phyloP scores from a whole-genome alignment of 2,797 vertebrate species.

The Orestias chungarensis region DNA sequence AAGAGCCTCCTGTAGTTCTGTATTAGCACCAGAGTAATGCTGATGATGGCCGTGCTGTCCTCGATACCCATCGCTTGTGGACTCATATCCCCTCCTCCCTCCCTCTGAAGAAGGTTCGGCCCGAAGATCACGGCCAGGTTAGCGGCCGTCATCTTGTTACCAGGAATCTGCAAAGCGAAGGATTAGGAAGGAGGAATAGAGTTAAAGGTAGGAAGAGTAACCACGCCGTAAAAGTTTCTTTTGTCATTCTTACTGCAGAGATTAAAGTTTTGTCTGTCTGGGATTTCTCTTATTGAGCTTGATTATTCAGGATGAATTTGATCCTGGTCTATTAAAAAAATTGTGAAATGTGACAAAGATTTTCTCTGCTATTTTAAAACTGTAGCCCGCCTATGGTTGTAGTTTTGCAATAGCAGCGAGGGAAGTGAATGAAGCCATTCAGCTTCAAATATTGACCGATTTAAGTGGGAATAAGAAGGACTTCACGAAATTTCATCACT shows the following conservation, averaged over 20 bases:
- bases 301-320: too few species aligned
- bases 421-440: too few species aligned
- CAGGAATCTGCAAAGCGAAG: constrained; percentile 77
- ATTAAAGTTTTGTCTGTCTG: neutral
- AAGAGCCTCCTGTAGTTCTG: constrained; percentile 88
- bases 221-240: neutral
- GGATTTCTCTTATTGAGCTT: too few species aligned
- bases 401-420: too few species aligned
- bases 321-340: too few species aligned
- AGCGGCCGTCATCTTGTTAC: constrained; percentile 92
- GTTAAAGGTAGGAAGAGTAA: neutral
- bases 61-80: constrained; percentile 81
- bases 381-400: too few species aligned
- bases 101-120: constrained; percentile 88
- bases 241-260: neutral
- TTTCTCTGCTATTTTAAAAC: too few species aligned
- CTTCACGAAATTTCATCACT: too few species aligned
- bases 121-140: constrained; percentile 96
- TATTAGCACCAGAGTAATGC: constrained; percentile 85
- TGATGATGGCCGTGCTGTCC: constrained; percentile 88
- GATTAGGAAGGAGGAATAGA: neutral
- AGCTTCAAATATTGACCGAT: too few species aligned
- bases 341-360: too few species aligned
- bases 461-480: too few species aligned
- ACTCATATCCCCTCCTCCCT: constrained; percentile 70